Percentiles rank a stretch among this genome's conserved stretches.
Evolutionary conservation across 1,140 invertebrate species (phyloP).

Genomic region (Ostrea edulis): DNA sequence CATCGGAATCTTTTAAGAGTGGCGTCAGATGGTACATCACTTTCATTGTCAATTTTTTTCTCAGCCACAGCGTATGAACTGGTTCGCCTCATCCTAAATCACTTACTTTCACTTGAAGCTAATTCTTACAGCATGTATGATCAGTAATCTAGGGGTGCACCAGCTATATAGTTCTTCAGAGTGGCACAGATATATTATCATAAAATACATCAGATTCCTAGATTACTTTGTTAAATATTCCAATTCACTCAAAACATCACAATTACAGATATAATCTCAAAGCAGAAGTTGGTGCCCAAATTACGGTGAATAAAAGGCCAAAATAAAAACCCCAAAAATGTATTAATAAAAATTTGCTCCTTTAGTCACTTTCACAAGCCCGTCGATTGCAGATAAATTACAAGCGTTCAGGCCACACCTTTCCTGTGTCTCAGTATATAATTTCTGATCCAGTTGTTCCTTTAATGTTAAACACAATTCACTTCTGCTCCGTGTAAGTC

Average conservation of each 20-base stretch:
- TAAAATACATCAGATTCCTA: too few species aligned
- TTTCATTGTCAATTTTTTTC: not conserved
- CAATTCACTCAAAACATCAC: too few species aligned
- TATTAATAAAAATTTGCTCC: not conserved
- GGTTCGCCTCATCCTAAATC: not conserved
- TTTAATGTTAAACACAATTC: not conserved
- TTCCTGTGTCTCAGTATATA: not conserved
- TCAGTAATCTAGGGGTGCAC: too few species aligned
- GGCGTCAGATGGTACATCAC: not conserved
- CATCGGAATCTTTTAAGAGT: not conserved
- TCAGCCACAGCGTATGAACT: constrained; percentile 11
- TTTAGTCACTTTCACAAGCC: not conserved
- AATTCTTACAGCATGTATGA: too few species aligned
- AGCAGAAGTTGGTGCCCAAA: too few species aligned
- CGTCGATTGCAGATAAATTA: not conserved
- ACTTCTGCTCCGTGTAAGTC: not conserved
- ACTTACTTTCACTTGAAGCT: not conserved
- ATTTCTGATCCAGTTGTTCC: not conserved
- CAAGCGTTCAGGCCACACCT: not conserved
- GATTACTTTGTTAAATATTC: too few species aligned
- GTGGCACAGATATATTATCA: too few species aligned
- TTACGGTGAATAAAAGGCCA: too few species aligned
- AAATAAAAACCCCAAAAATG: too few species aligned
- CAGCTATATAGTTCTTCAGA: too few species aligned
- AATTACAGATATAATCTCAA: too few species aligned